A percentile compares a stretch with the other conserved stretches of the same genome.
Evolutionary conservation across 1,140 invertebrate species (phyloP).

Genomic region (Polyergus mexicanus): DNA sequence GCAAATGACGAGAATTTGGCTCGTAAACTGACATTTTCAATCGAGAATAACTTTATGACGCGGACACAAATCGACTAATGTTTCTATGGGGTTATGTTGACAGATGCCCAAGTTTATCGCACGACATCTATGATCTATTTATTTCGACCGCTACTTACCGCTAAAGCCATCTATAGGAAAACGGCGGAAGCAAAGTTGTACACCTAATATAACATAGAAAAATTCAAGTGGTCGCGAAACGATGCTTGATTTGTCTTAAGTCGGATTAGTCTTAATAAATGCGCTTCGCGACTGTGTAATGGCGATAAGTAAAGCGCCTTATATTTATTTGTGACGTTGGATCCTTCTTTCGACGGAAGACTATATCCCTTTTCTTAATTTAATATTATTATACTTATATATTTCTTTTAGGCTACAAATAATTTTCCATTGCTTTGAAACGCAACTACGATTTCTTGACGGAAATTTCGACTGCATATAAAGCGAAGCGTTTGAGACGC

Average conservation of each 20-base stretch:
- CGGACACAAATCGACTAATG: too few species aligned
- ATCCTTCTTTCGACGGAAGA: not conserved
- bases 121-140: too few species aligned
- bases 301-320: slow-evolving; percentile 42
- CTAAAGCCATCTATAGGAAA: too few species aligned
- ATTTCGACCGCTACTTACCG: too few species aligned
- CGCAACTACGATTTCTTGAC: not conserved
- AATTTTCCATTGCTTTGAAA: not conserved
- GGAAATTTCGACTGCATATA: not conserved
- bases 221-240: slow-evolving; percentile 11
- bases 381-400: not conserved
- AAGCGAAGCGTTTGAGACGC: not conserved
- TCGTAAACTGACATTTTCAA: too few species aligned
- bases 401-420: not conserved
- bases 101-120: too few species aligned
- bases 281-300: slow-evolving; percentile 2
- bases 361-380: not conserved
- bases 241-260: slow-evolving; percentile 10
- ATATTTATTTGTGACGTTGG: slow-evolving; percentile 7
- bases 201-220: not conserved
- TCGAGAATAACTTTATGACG: too few species aligned
- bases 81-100: too few species aligned
- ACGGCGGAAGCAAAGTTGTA: too few species aligned
- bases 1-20: too few species aligned
- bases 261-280: slow-evolving; percentile 35